Conservation (phyloP, 2,888 invertebrate genomes). For the Lasioglossum calceatum region DNA sequence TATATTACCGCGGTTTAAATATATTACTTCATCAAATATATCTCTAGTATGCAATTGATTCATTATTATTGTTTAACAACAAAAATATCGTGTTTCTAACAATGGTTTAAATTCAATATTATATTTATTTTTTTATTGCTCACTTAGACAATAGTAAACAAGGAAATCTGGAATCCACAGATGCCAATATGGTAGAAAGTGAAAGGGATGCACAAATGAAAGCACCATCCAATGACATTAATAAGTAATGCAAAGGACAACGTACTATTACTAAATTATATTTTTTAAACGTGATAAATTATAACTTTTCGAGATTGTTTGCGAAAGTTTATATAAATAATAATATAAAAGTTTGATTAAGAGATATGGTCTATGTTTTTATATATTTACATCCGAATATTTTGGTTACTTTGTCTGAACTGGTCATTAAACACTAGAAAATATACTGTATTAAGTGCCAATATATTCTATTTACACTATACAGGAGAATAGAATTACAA, state of each 20-base stretch:
- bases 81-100: not conserved
- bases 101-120: conserved; percentile 15
- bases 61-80: not conserved
- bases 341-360: not conserved
- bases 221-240: conserved; percentile 31
- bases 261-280: conserved; percentile 23
- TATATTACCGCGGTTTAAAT: conserved; percentile 25
- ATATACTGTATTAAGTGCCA: conserved; percentile 32
- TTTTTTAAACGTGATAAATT: conserved; percentile 31
- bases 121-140: conserved; percentile 40
- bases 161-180: conserved; percentile 35
- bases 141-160: conserved; percentile 57
- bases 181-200: conserved; percentile 36
- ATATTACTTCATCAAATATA: not conserved
- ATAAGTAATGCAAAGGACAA: conserved; percentile 33
- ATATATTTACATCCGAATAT: not conserved
- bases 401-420: conserved; percentile 18
- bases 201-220: conserved; percentile 51
- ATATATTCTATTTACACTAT: conserved; percentile 15
- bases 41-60: conserved; percentile 15
- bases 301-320: conserved; percentile 23
- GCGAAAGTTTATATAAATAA: conserved; percentile 15
- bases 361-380: conserved; percentile 25
- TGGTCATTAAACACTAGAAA: conserved; percentile 5
- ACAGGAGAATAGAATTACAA: conserved; percentile 2